These are phyloP conservation scores for Lasius platythorax DNA, from an alignment of 2,888 invertebrate genomes.

Conservation along the genomic window DNA sequence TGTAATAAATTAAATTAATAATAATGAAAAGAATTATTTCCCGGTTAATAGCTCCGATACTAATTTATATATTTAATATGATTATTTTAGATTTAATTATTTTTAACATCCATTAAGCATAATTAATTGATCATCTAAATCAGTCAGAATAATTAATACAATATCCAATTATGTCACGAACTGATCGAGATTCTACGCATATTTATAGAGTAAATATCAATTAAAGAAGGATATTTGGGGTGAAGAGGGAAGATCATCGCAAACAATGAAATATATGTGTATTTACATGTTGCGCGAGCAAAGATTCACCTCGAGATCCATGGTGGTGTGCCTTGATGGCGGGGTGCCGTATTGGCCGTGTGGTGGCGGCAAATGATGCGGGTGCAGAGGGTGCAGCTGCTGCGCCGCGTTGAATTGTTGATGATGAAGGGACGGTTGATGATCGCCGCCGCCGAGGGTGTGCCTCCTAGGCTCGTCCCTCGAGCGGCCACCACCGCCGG, in stretches of 20 bases:
- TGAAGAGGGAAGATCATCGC: not conserved
- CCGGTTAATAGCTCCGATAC: not conserved
- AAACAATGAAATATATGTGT: conserved; percentile 49
- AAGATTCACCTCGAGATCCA: conserved; percentile 92
- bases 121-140: not conserved
- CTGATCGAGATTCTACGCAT: not conserved
- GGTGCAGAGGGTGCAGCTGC: conserved; percentile 85
- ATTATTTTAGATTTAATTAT: not conserved
- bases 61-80: not conserved
- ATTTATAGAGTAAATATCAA: not conserved
- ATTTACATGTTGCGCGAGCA: conserved; percentile 74
- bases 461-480: conserved; percentile 94
- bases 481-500: conserved; percentile 80
- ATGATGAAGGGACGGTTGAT: conserved; percentile 89
- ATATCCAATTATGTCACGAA: not conserved
- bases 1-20: not conserved
- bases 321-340: conserved; percentile 87
- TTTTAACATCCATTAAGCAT: not conserved
- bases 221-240: not conserved
- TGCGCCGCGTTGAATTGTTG: conserved; percentile 85
- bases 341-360: conserved; percentile 87
- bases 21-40: not conserved
- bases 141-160: not conserved
- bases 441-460: conserved; percentile 90
- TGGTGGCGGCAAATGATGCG: conserved; percentile 87